A percentile compares a stretch with the other conserved stretches of the same genome.
phyloP scores from a whole-genome alignment of 1,140 invertebrate species.

The Drosophila watanabei region DNA sequence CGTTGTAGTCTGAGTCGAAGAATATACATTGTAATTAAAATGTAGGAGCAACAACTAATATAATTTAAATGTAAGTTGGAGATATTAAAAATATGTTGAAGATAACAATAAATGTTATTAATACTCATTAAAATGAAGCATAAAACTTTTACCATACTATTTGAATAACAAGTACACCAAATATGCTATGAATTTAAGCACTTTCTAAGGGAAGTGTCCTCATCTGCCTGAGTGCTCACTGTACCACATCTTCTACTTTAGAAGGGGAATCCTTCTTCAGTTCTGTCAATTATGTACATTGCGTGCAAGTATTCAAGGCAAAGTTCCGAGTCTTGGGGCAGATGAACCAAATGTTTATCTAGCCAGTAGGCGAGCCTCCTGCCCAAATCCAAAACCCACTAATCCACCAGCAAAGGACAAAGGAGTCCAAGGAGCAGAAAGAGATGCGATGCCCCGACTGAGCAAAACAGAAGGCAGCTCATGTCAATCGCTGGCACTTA shows the following conservation, averaged over 20 bases:
- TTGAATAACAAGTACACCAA: background rate
- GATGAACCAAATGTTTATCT: slow-evolving; percentile 62
- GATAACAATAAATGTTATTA: rapidly evolving
- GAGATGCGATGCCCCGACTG: slow-evolving; percentile 3
- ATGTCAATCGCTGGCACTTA: slow-evolving; percentile 72
- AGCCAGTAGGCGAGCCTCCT: slow-evolving; percentile 24
- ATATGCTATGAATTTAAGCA: rapidly evolving
- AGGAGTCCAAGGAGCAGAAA: slow-evolving; percentile 7
- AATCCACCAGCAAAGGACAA: slow-evolving; percentile 24
- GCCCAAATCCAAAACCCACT: slow-evolving; percentile 40
- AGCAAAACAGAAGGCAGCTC: slow-evolving; percentile 55
- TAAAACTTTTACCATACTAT: too few species aligned
- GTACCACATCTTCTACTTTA: background rate
- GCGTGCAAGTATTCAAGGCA: slow-evolving; percentile 71
- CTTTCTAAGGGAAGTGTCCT: background rate
- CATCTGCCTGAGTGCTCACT: background rate
- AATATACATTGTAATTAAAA: background rate
- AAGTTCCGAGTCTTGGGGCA: slow-evolving; percentile 12
- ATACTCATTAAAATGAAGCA: background rate
- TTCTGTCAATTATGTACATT: slow-evolving; percentile 62
- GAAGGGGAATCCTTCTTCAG: background rate
- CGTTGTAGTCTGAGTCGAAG: too few species aligned
- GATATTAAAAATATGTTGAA: too few species aligned
- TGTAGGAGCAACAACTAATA: background rate
- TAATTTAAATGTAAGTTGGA: background rate